Conservation (phyloP, 1,140 invertebrate genomes). For the Ostrea edulis region DNA sequence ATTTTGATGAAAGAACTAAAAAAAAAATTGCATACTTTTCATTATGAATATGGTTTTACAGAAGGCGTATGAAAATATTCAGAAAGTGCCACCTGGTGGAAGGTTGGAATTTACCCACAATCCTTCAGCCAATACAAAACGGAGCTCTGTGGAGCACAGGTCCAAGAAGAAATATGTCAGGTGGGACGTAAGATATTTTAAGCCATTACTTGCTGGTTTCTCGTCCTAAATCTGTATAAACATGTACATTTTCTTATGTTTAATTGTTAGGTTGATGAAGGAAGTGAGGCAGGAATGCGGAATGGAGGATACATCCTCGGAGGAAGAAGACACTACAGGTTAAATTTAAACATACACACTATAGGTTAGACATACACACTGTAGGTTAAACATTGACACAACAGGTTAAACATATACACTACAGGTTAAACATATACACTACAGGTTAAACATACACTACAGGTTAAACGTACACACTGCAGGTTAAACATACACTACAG, state of each 20-base stretch:
- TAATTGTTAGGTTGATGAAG: conserved; percentile 74
- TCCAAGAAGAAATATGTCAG: conserved; percentile 69
- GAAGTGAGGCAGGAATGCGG: conserved; percentile 83
- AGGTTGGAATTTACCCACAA: conserved; percentile 74
- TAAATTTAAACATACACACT: conserved; percentile 45
- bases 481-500: too few relatives aligned
- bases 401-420: background rate
- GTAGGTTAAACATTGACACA: background rate
- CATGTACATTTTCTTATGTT: background rate
- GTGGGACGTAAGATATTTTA: conserved; percentile 47
- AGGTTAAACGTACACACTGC: too few relatives aligned
- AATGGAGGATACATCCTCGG: conserved; percentile 84
- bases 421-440: too few relatives aligned
- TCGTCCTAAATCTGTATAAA: background rate
- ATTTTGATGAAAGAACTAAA: background rate
- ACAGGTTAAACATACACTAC: too few relatives aligned
- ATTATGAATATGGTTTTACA: conserved; percentile 53
- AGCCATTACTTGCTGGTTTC: too few relatives aligned
- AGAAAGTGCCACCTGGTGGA: conserved; percentile 81
- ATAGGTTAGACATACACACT: background rate
- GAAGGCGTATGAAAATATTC: conserved; percentile 82
- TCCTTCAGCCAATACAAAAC: conserved; percentile 75
- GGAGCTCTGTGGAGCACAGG: conserved; percentile 75
- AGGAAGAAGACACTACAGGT: conserved; percentile 84
- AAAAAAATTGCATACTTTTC: background rate